These are phyloP conservation scores for Gyrodactylus salaris DNA, from an alignment of 1,140 invertebrate species.

Conservation along the genomic window DNA sequence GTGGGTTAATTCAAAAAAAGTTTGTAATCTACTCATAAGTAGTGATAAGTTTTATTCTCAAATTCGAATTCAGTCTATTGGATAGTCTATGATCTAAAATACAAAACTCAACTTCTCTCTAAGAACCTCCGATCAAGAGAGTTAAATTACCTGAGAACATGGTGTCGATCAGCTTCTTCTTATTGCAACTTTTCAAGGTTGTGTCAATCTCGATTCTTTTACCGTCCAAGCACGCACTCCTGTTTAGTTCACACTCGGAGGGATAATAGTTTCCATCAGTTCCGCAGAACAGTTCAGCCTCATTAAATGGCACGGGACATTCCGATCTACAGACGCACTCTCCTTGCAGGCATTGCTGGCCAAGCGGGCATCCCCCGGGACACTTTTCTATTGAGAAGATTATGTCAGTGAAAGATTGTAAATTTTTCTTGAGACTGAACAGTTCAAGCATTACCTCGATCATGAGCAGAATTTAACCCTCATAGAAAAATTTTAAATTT, in stretches of 20 bases:
- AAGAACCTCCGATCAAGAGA: too few species aligned
- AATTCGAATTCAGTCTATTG: too few species aligned
- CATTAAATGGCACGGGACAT: not conserved
- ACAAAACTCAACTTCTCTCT: too few species aligned
- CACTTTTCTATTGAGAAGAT: not conserved
- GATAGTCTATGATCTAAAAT: too few species aligned
- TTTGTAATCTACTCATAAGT: too few species aligned
- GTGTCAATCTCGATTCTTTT: not conserved
- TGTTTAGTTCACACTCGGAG: constrained; percentile 45
- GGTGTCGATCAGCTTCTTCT: not conserved
- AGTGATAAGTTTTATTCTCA: too few species aligned
- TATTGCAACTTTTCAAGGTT: not conserved
- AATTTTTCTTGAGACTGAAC: too few species aligned
- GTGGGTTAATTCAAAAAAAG: too few species aligned
- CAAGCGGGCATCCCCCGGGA: not conserved
- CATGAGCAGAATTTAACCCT: too few species aligned
- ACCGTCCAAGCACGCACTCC: constrained; percentile 31
- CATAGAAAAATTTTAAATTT: too few species aligned
- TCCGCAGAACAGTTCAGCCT: constrained; percentile 31
- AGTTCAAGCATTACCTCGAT: too few species aligned
- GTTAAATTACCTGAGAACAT: not conserved
- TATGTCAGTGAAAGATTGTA: too few species aligned
- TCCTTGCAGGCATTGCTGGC: not conserved
- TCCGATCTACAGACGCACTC: not conserved
- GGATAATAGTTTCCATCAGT: constrained; percentile 40